These are phyloP conservation scores for Aplochiton taeniatus DNA, from an alignment of 2,797 vertebrate genomes.

Conservation along the genomic window DNA sequence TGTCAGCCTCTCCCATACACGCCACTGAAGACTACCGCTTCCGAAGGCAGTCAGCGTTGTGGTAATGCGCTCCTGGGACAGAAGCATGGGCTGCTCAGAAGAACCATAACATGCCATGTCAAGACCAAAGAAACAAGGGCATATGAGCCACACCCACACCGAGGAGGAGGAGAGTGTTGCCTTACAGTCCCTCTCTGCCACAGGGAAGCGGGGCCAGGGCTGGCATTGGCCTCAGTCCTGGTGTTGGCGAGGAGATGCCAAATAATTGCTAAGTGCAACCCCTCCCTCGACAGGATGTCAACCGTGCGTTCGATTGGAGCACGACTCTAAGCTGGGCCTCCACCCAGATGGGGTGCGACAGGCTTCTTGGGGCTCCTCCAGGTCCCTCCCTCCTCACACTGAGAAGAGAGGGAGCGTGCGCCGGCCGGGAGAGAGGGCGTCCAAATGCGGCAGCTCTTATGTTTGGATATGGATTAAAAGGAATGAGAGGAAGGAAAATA, in stretches of 20 bases:
- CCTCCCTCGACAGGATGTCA: constrained; percentile 62
- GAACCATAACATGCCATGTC: not conserved
- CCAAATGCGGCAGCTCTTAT: constrained; percentile 67
- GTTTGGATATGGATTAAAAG: constrained; percentile 68
- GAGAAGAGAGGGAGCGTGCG: constrained; percentile 44
- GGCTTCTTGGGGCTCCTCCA: constrained; percentile 54
- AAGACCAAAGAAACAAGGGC: constrained; percentile 47
- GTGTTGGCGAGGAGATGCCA: constrained; percentile 61
- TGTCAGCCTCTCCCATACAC: not conserved
- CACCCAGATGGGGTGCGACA: constrained; percentile 64
- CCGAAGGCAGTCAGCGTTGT: too few species aligned
- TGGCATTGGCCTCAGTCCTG: constrained; percentile 45
- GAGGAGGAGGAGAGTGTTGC: constrained; percentile 14
- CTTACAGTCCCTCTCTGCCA: constrained; percentile 31
- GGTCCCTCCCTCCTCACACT: constrained; percentile 24
- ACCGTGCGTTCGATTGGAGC: constrained; percentile 58
- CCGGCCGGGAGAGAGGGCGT: constrained; percentile 24
- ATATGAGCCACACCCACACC: constrained; percentile 47
- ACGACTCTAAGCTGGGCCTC: constrained; percentile 45
- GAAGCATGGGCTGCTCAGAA: too few species aligned
- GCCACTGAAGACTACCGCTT: constrained; percentile 5
- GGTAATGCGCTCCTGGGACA: too few species aligned
- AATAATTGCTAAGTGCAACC: constrained; percentile 60
- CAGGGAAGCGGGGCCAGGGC: constrained; percentile 46
- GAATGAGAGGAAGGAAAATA: constrained; percentile 36